Conservation (phyloP, 2,888 invertebrate species). For the Callosobruchus maculatus region DNA sequence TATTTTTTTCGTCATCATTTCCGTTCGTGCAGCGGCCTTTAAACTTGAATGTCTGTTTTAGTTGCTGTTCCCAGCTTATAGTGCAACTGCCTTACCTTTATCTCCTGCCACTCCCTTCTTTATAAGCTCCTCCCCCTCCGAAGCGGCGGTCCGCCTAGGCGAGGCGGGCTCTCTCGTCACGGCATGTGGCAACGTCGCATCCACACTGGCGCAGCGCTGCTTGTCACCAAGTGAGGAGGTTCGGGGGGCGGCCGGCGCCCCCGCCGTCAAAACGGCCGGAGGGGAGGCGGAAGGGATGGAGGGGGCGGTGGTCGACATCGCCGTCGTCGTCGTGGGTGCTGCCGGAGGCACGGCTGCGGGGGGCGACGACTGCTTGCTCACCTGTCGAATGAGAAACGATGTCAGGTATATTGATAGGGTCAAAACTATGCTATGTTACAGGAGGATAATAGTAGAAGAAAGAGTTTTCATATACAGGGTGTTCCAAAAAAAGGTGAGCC, state of each 20-base stretch:
- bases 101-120: conserved; percentile 17
- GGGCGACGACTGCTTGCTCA: neutral
- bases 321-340: neutral
- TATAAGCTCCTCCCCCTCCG: conserved; percentile 37
- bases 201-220: conserved; percentile 35
- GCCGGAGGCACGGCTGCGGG: neutral
- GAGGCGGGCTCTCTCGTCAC: conserved; percentile 41
- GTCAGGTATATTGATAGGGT: too few species aligned
- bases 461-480: too few species aligned
- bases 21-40: too few species aligned
- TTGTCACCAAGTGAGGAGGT: conserved; percentile 40
- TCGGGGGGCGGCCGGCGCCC: conserved; percentile 43
- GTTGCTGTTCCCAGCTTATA: too few species aligned
- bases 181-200: conserved; percentile 43
- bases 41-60: too few species aligned
- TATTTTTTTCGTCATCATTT: too few species aligned
- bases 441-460: too few species aligned
- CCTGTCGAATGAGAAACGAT: neutral
- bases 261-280: conserved; percentile 43
- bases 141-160: conserved; percentile 41
- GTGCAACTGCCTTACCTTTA: neutral
- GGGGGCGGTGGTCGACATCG: conserved; percentile 15
- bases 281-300: conserved; percentile 42
- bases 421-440: too few species aligned
- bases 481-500: too few species aligned